Evolutionary conservation across 2,113 vertebrate species (phyloP).

Genomic region (Meriones unguiculatus): DNA sequence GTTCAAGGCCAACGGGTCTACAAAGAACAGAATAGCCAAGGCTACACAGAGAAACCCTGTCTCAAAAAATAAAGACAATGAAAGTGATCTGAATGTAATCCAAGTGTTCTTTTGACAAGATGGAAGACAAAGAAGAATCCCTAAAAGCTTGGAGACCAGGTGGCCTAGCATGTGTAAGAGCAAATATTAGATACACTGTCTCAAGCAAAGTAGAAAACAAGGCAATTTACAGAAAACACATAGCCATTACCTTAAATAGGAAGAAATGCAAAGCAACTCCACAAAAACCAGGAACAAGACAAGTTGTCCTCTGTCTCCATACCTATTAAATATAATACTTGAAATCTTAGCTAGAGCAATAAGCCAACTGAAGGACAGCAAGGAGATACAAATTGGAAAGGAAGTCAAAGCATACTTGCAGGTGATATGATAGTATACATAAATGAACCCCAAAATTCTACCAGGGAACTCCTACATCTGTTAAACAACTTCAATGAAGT

Average conservation of each 20-base stretch:
- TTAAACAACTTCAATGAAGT: neutral
- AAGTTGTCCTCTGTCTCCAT: neutral
- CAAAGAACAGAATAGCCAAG: too few relatives aligned
- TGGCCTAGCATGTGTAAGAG: neutral
- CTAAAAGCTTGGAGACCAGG: neutral
- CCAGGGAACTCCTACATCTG: neutral
- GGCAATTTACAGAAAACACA: neutral
- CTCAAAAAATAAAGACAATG: too few relatives aligned
- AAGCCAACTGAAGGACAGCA: neutral
- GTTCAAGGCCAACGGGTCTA: too few relatives aligned
- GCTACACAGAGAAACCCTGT: too few relatives aligned
- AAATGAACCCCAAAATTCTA: neutral
- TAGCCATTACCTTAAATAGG: neutral
- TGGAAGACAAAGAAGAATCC: neutral
- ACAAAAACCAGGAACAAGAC: neutral
- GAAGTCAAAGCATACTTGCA: neutral
- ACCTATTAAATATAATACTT: neutral
- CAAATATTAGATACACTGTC: neutral
- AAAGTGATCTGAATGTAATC: too few relatives aligned
- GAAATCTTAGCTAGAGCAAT: neutral
- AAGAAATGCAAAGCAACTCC: neutral
- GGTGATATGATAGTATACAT: neutral
- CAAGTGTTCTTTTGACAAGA: neutral
- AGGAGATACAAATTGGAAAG: neutral
- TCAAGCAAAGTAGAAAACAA: neutral